Base-by-base conservation (phyloP, 2,113 vertebrate genomes). In the rat (Rattus norvegicus) region DNA sequence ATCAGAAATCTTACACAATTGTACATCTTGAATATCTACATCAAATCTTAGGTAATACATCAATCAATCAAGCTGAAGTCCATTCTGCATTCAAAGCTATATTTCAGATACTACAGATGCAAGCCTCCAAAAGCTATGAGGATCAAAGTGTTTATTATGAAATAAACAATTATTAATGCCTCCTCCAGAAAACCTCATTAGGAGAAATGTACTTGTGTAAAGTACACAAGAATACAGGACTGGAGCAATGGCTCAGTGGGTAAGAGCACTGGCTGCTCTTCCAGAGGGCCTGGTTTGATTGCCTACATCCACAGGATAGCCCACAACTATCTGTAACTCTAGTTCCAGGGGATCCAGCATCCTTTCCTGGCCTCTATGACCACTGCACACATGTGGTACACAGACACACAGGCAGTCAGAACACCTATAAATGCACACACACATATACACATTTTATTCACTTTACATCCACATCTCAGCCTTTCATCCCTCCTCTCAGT, bases 101-200 rank as follows among this genome's bases (percentile, higher is more conserved):
- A 81, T 81, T 90, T 95, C 33, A 91, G 33, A 90, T 92, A 91
- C 6, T 92, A 22, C n/a, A 96, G 30, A 80, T 83, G 14, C 4
- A 86, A 47, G 43, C 83, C n/a, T 86, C 39, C 14, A 67, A 65
- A 95, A 73, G 39, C 33, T 67, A 0, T 90, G 77, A 88, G 36
- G 79, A 43, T 83, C 72, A 92, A 90, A 49, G 79, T 89, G 61
- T 33, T 88, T 86, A 36, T 92, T 91, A 49, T 49, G 76, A 96
- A 94, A 95, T 26, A 92, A 73, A 92, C 63, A 1, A 49, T 76
- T 28, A 59, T 86, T 95, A 83, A 88, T 76, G 36, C 67, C 70
- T 39, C 77, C 63, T 93, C 90, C n/a, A 33, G 47, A 77, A 96
- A 94, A 92, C 77, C 28, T 88, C 36, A 20, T 67, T 91, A 54